Evolutionary conservation across 2,888 invertebrate species (phyloP).

Genomic region (Pasiphila rectangulata): DNA sequence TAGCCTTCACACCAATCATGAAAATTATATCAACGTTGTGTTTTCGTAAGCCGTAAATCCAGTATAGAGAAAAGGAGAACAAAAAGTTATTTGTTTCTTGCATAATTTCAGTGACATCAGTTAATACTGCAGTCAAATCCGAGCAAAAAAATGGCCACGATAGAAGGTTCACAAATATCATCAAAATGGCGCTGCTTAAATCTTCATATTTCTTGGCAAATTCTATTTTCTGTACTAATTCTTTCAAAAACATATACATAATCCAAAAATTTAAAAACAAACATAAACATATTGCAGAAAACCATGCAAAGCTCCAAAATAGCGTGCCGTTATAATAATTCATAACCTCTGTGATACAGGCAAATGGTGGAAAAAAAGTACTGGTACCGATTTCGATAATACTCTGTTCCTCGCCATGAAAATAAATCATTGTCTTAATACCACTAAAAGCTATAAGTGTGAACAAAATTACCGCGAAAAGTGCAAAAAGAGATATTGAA

Average conservation of each 20-base stretch:
- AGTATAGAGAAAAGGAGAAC: constrained; percentile 62
- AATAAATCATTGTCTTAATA: constrained; percentile 66
- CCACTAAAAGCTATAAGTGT: constrained; percentile 58
- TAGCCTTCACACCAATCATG: constrained; percentile 71
- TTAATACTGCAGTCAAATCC: constrained; percentile 54
- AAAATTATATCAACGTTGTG: constrained; percentile 69
- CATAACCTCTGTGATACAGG: constrained; percentile 59
- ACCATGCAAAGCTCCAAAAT: constrained; percentile 64
- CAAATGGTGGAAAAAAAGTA: constrained; percentile 53
- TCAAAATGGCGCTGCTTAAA: constrained; percentile 39
- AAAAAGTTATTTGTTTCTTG: constrained; percentile 55
- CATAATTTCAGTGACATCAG: constrained; percentile 53
- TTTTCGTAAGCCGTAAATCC: constrained; percentile 63
- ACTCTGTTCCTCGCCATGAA: constrained; percentile 65
- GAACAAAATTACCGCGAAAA: constrained; percentile 47
- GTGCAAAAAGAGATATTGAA: constrained; percentile 49
- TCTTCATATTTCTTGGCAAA: constrained; percentile 42
- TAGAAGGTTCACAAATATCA: constrained; percentile 40
- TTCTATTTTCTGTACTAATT: constrained; percentile 39
- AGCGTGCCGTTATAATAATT: constrained; percentile 56
- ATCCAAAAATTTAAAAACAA: constrained; percentile 60
- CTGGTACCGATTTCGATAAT: constrained; percentile 55
- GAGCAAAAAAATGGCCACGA: constrained; percentile 63
- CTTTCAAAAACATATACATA: constrained; percentile 50
- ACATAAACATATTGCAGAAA: constrained; percentile 51